Evolutionary conservation across 2,888 invertebrate genomes (phyloP).

Genomic region (Heliconius charithonia): DNA sequence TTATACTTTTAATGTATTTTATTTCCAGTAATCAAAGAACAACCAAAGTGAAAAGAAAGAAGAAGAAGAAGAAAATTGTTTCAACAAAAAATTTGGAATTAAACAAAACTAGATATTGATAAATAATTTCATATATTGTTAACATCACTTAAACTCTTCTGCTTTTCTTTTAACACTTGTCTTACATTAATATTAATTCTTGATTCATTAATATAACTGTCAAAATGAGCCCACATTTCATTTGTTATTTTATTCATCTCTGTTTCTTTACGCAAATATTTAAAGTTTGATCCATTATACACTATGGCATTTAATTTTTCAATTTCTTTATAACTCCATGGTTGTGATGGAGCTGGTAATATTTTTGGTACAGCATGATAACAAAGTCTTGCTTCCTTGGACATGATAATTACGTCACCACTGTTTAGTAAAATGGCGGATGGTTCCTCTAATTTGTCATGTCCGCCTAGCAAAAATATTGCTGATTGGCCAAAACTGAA

Average conservation of each 20-base stretch:
- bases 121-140: slow-evolving; percentile 47
- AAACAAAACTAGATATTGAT: slow-evolving; percentile 2
- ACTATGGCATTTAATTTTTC: slow-evolving; percentile 37
- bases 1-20: slow-evolving; percentile 28
- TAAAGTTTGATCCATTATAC: slow-evolving; percentile 51
- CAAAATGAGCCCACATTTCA: slow-evolving; percentile 81
- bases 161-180: slow-evolving; percentile 90
- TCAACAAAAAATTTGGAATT: neutral
- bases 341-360: slow-evolving; percentile 74
- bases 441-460: slow-evolving; percentile 86
- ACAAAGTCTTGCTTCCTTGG: slow-evolving; percentile 90
- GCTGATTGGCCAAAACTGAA: slow-evolving; percentile 97
- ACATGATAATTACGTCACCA: slow-evolving; percentile 97
- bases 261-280: slow-evolving; percentile 57
- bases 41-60: slow-evolving; percentile 59
- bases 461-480: slow-evolving; percentile 95
- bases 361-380: slow-evolving; percentile 98
- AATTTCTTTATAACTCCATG: slow-evolving; percentile 74
- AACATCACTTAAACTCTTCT: slow-evolving; percentile 68
- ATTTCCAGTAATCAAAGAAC: slow-evolving; percentile 68
- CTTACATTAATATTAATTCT: slow-evolving; percentile 97
- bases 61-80: neutral
- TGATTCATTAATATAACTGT: slow-evolving; percentile 86
- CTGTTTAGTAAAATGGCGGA: slow-evolving; percentile 90
- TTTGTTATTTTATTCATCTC: slow-evolving; percentile 59